Evolutionary conservation across 2,797 vertebrate species (phyloP).

Genomic region (Siniperca obscura): DNA sequence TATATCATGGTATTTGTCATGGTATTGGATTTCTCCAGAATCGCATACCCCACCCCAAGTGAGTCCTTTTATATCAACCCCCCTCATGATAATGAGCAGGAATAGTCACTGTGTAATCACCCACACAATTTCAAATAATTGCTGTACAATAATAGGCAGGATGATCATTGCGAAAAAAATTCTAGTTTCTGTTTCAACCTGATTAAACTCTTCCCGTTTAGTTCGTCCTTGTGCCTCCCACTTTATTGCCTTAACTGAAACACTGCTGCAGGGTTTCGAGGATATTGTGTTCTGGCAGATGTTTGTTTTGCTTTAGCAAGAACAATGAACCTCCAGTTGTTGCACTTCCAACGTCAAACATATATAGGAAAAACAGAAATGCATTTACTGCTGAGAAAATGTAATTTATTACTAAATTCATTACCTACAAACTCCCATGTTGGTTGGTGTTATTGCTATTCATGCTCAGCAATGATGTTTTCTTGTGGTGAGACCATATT

Average conservation of each 20-base stretch:
- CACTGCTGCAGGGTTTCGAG: slow-evolving; percentile 8
- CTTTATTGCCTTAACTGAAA: slow-evolving; percentile 21
- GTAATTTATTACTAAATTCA: slow-evolving; percentile 53
- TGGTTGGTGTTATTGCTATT: neutral
- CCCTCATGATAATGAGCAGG: neutral
- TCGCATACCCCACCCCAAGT: too few relatives aligned
- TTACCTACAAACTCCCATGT: slow-evolving; percentile 26
- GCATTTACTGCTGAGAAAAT: slow-evolving; percentile 52
- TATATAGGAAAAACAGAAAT: slow-evolving; percentile 32
- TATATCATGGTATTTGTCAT: too few relatives aligned
- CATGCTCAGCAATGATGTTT: slow-evolving; percentile 1
- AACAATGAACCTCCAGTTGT: slow-evolving; percentile 21
- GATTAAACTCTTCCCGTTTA: neutral
- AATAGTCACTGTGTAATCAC: neutral
- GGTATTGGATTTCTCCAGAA: too few relatives aligned
- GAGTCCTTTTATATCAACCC: slow-evolving; percentile 7
- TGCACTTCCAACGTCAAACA: slow-evolving; percentile 32
- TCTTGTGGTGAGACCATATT: slow-evolving; percentile 32
- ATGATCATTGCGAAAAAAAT: neutral
- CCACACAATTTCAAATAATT: neutral
- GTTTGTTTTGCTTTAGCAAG: slow-evolving; percentile 35
- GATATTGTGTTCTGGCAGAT: slow-evolving; percentile 12
- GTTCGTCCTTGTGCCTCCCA: neutral
- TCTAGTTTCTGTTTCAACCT: neutral
- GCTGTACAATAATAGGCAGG: neutral